Evolutionary conservation across 2,113 vertebrate species (phyloP).

Genomic region (Alaudala cheleensis): DNA sequence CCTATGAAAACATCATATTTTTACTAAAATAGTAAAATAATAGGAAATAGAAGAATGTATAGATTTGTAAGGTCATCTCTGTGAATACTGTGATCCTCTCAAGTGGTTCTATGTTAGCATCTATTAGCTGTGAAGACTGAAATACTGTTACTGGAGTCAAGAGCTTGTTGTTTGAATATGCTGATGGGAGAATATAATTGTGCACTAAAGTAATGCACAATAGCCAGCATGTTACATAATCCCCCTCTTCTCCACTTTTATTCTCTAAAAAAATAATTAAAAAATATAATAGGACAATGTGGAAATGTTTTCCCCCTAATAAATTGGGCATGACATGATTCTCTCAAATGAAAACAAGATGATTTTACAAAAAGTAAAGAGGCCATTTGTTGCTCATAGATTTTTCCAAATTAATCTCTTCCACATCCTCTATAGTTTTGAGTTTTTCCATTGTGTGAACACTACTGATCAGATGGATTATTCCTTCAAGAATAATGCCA

Average conservation of each 20-base stretch:
- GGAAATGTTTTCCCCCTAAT: not conserved
- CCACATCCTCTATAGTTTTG: not conserved
- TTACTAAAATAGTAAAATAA: not conserved
- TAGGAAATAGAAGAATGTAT: not conserved
- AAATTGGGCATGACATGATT: not conserved
- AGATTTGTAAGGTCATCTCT: not conserved
- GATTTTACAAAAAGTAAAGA: not conserved
- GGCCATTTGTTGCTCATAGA: not conserved
- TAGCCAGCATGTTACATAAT: not conserved
- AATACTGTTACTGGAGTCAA: not conserved
- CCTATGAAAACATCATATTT: not conserved
- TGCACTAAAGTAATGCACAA: not conserved
- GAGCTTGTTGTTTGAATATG: not conserved
- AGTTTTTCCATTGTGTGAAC: not conserved
- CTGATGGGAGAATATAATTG: not conserved
- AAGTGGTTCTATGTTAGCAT: not conserved
- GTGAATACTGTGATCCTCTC: not conserved
- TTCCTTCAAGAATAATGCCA: not conserved
- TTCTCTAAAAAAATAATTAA: not conserved
- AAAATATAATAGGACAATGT: not conserved
- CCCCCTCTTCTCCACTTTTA: not conserved
- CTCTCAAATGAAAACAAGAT: constrained; percentile 40
- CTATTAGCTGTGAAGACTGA: not conserved
- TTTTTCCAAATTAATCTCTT: constrained; percentile 31
- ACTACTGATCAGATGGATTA: not conserved